Base-by-base conservation (phyloP, 2,113 vertebrate genomes). In the Trochalopteron elliotii region DNA sequence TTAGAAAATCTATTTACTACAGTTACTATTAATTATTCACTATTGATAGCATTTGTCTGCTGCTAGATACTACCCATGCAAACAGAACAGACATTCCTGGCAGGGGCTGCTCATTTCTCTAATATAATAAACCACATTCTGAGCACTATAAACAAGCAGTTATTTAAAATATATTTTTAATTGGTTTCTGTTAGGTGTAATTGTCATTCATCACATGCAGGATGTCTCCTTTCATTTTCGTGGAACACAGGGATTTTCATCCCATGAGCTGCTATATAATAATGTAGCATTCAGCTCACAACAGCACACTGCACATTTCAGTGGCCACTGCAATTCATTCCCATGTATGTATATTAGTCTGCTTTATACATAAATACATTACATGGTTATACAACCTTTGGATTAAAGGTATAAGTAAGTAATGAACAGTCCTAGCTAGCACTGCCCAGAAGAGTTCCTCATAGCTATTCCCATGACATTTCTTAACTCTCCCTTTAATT, bases 401-500 rank as follows among this genome's bases (percentile, higher is more conserved):
- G 53, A 89, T 69, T 87, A 76, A 91, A 83, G 31, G 28, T 64
- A 78, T 75, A 92, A 92, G 35, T 25, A 82, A 91, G 49, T 42
- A 64, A 72, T 50, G 42, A 90, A 33, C n/a, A 80, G 37, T 50
- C 33, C 15, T 70, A 80, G 55, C 59, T 45, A 91, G 45, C 47
- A 39, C 50, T 91, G 45, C 40, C 75, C 67, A 9, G 15, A 87
- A 59, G 56, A 49, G 65, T 24, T 49, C 57, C 75, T 90, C 39
- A 39, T 5, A 68, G 57, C 37, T 91, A 22, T 69, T 92, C 42
- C 40, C 75, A 72, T 61, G 67, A 78, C 42, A 57, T 79, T 90
- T 93, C 78, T 91, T 77, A 90, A 85, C 42, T 90, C 63, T 83
- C 31, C 67, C 42, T 83, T 89, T 93, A 87, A 94, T 95, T 95